Evolutionary conservation across 2,888 invertebrate species (phyloP).

Genomic region (Morpho deidamia): DNA sequence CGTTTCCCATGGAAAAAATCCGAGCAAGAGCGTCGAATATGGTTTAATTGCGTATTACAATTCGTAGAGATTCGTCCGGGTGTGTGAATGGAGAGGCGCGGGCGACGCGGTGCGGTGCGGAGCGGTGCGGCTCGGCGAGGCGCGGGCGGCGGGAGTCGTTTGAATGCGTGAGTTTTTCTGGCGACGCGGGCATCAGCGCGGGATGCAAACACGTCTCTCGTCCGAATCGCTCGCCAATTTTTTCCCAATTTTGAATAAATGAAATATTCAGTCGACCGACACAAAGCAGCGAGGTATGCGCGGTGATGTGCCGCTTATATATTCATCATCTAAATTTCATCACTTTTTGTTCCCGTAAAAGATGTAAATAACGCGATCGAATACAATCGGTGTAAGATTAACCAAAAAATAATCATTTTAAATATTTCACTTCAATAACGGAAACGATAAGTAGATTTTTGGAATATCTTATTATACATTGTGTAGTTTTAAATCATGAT

Average conservation of each 20-base stretch:
- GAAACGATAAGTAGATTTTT: not conserved
- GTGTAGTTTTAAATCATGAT: too few species aligned
- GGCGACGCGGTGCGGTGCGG: slow-evolving; percentile 26
- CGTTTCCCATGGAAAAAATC: slow-evolving; percentile 27
- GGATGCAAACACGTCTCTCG: slow-evolving; percentile 40
- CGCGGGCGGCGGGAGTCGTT: slow-evolving; percentile 3
- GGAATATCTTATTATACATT: not conserved
- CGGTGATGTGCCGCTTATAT: slow-evolving; percentile 12
- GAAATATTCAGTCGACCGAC: slow-evolving; percentile 52
- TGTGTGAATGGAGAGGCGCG: slow-evolving; percentile 29
- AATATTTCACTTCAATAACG: not conserved
- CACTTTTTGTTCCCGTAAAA: slow-evolving; percentile 4
- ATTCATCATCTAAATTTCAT: slow-evolving; percentile 16
- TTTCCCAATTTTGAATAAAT: slow-evolving; percentile 56
- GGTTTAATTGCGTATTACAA: slow-evolving; percentile 28
- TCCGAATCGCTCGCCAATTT: slow-evolving; percentile 37
- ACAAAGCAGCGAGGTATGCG: slow-evolving; percentile 25
- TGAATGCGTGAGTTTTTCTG: slow-evolving; percentile 17
- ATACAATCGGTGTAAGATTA: not conserved
- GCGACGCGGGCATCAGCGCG: slow-evolving; percentile 9
- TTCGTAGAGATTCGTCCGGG: slow-evolving; percentile 22
- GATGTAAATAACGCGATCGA: not conserved
- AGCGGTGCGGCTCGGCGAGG: slow-evolving; percentile 10
- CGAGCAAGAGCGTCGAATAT: slow-evolving; percentile 23
- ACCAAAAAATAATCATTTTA: not conserved